Conservation (phyloP, 2,113 vertebrate genomes). For the Scortum barcoo region DNA sequence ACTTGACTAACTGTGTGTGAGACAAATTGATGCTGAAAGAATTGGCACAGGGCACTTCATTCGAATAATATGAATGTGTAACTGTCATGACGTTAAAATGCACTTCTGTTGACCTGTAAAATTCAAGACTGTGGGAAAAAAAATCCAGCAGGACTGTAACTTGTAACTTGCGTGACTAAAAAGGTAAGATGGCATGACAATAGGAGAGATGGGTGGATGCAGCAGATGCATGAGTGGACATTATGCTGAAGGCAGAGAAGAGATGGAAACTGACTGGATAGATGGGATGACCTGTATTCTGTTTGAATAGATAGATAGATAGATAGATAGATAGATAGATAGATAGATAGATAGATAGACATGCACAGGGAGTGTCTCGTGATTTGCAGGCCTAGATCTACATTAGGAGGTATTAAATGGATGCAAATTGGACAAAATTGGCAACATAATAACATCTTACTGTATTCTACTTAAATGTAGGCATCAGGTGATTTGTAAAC, state of each 20-base stretch:
- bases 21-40: background rate
- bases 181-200: slow-evolving; percentile 13
- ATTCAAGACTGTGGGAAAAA: background rate
- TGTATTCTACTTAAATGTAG: background rate
- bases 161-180: background rate
- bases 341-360: slow-evolving; percentile 1
- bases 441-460: background rate
- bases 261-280: slow-evolving; percentile 2
- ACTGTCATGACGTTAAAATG: background rate
- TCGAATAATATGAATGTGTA: background rate
- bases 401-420: background rate
- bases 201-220: slow-evolving; percentile 10
- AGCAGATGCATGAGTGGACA: slow-evolving; percentile 32
- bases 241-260: slow-evolving; percentile 8
- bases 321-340: slow-evolving; percentile 20
- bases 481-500: background rate
- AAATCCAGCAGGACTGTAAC: background rate
- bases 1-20: background rate
- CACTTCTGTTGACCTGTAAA: slow-evolving; percentile 4
- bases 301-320: slow-evolving; percentile 13
- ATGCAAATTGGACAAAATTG: background rate
- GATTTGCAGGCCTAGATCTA: background rate
- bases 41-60: background rate
- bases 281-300: slow-evolving; percentile 4
- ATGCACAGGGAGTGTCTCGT: background rate